Base-by-base conservation (phyloP, 2,113 vertebrate genomes). In the Cariama cristata region DNA sequence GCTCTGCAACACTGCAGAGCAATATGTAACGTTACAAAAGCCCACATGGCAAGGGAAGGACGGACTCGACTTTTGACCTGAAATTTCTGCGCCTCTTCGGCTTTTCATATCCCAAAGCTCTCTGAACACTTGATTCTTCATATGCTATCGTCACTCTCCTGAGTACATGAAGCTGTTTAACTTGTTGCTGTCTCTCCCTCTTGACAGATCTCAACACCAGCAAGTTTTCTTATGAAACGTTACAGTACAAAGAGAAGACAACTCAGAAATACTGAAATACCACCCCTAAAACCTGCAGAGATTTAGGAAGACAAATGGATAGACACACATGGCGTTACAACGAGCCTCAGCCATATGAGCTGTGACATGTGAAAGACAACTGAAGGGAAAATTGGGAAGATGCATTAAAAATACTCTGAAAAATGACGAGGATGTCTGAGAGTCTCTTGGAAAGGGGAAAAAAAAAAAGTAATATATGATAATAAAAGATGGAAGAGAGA, bases 351-450 rank as follows among this genome's bases (percentile, higher is more conserved):
- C 66, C 73, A 71, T 49, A 88, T 47, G 47, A 95, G 72, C 33
- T 72, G 47, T 71, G 79, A 80, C 52, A 86, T 23, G 45, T 62
- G 89, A 89, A 94, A 94, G 80, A 81, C 55, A 67, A 56, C 60
- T 68, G 69, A 85, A 91, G 33, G 35, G 33, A 69, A 94, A 81
- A 60, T 66, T n/a, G n/a, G 47, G 89, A 77, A 91, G 69, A 59
- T 5, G 12, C 30, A 81, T 89, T 92, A 86, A 88, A 96, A 93
- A 69, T 40, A 42, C 42, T 63, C 53, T 9, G 24, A 86, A 79
- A 83, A 68, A 67, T 74, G 7, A 75, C 2, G 7, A 59, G 18
- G 22, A 14, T 76, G 63, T 83, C 76, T 66, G 59, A 91, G 42
- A 81, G 30, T 8, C 1, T 3, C 67, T 67, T 26, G 17, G 42